Conservation (phyloP, 1,140 invertebrate species). For the Reticulitermes speratus region DNA sequence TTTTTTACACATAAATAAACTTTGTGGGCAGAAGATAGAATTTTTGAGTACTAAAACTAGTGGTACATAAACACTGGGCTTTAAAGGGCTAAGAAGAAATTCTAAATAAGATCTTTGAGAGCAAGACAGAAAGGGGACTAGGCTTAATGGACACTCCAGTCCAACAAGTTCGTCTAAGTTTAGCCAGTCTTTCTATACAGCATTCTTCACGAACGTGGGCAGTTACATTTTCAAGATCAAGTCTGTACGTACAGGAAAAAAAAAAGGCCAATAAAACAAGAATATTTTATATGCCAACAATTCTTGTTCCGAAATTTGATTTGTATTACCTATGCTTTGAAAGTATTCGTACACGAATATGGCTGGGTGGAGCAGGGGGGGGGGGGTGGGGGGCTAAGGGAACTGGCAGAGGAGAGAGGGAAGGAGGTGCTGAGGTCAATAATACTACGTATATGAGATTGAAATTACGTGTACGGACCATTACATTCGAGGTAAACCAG, state of each 20-base stretch:
- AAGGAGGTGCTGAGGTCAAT: neutral
- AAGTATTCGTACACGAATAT: neutral
- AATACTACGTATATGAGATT: neutral
- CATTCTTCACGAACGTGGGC: neutral
- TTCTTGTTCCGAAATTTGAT: conserved; percentile 7
- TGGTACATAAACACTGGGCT: too few species aligned
- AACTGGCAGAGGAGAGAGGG: neutral
- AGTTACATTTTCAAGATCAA: neutral
- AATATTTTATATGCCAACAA: neutral
- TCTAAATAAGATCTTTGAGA: too few species aligned
- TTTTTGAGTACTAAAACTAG: too few species aligned
- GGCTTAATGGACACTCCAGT: neutral
- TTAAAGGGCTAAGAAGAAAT: too few species aligned
- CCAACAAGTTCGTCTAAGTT: neutral
- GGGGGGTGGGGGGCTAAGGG: neutral
- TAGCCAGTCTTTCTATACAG: neutral
- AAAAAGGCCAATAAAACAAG: neutral
- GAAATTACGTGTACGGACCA: neutral
- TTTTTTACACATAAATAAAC: too few species aligned
- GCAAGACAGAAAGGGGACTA: neutral
- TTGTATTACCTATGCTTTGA: conserved; percentile 1
- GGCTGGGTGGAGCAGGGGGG: neutral
- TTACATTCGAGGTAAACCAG: conserved; percentile 15
- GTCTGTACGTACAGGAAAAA: neutral
- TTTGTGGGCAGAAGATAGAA: too few species aligned